Evolutionary conservation across 2,797 vertebrate species (phyloP).

Genomic region (Scolopax bukidnonensis): DNA sequence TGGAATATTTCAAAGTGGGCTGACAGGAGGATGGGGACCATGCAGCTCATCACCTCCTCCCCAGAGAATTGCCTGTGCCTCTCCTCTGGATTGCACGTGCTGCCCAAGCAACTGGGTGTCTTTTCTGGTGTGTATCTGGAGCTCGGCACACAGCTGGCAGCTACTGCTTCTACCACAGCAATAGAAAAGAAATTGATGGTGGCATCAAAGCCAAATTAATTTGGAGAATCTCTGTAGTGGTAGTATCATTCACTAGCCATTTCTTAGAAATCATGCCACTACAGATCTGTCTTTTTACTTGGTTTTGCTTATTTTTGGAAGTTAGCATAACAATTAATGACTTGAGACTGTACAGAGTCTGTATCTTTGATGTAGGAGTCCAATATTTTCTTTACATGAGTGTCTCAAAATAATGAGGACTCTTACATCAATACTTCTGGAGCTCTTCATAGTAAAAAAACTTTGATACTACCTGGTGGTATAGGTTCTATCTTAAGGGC

Average conservation of each 20-base stretch:
- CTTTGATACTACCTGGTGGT: neutral
- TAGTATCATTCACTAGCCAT: conserved; percentile 25
- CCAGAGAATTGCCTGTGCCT: too few species aligned
- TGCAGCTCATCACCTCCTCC: neutral
- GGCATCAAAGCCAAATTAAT: neutral
- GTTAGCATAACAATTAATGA: neutral
- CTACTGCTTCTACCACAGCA: neutral
- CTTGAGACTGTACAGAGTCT: neutral
- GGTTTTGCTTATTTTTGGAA: neutral
- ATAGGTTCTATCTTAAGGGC: neutral
- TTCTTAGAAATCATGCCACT: conserved; percentile 41
- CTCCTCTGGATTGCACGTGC: neutral
- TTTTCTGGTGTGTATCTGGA: neutral
- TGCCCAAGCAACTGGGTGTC: neutral
- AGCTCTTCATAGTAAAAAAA: neutral
- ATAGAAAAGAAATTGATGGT: neutral
- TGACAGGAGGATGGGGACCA: neutral
- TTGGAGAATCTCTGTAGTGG: neutral
- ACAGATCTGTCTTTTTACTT: neutral
- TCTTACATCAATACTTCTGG: neutral
- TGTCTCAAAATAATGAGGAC: neutral
- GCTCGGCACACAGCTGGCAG: neutral
- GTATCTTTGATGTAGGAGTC: neutral
- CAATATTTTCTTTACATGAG: neutral
- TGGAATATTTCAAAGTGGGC: neutral